Conservation (phyloP, 2,888 invertebrate genomes). For the Volucella zonaria region DNA sequence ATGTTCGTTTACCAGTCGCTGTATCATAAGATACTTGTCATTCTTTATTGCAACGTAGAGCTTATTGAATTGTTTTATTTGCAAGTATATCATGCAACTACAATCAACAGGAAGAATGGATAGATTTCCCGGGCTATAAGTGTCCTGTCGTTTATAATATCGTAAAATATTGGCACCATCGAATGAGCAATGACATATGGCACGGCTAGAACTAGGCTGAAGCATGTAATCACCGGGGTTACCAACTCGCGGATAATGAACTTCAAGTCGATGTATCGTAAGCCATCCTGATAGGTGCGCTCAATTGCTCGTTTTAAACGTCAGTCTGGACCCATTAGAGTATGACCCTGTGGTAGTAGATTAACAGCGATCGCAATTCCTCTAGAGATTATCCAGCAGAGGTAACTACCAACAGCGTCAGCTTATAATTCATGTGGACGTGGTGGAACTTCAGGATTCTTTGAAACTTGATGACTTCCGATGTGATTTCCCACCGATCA, state of each 20-base stretch:
- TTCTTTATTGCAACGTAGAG: conserved; percentile 99
- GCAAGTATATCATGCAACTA: conserved; percentile 89
- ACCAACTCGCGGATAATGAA: too few relatives aligned
- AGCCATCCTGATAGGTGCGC: conserved; percentile 95
- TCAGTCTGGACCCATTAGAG: conserved; percentile 99
- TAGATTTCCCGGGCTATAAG: too few relatives aligned
- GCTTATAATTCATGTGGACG: conserved; percentile 97
- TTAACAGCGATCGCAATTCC: conserved; percentile 91
- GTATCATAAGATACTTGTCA: too few relatives aligned
- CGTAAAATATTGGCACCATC: too few relatives aligned
- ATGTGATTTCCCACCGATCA: conserved; percentile 87
- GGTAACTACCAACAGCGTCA: conserved; percentile 95
- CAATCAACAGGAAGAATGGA: too few relatives aligned
- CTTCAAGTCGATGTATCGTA: too few relatives aligned
- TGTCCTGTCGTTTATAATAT: too few relatives aligned
- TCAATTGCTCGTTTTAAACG: conserved; percentile 95
- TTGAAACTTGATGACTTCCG: conserved; percentile 78
- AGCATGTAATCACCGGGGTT: too few relatives aligned
- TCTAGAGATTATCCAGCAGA: conserved; percentile 96
- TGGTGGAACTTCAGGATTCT: conserved; percentile 81
- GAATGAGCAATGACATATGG: too few relatives aligned
- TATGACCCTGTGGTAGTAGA: conserved; percentile 95
- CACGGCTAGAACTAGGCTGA: too few relatives aligned
- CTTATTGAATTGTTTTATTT: conserved; percentile 96
- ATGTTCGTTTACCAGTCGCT: conserved; percentile 97